These are phyloP conservation scores for Euproctis similis DNA, from an alignment of 2,888 invertebrate genomes.

Conservation along the genomic window DNA sequence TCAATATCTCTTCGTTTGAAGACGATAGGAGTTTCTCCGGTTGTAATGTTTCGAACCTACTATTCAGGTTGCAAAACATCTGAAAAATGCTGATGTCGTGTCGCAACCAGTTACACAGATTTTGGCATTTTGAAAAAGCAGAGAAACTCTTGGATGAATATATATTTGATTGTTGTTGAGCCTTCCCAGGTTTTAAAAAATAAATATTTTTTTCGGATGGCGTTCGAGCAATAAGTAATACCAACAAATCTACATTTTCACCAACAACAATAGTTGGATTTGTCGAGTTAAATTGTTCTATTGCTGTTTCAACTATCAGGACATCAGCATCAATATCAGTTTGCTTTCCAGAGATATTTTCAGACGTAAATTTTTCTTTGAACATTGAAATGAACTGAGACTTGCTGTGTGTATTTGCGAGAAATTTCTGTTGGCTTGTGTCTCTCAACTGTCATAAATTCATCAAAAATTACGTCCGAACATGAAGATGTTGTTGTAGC, in stretches of 20 bases:
- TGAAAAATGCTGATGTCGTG: neutral
- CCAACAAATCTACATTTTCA: slow-evolving; percentile 10
- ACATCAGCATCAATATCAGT: slow-evolving; percentile 40
- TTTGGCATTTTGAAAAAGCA: slow-evolving; percentile 4
- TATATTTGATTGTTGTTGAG: slow-evolving; percentile 12
- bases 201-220: slow-evolving; percentile 14
- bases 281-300: neutral
- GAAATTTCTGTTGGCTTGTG: slow-evolving; percentile 1
- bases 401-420: slow-evolving; percentile 3
- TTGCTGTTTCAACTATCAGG: slow-evolving; percentile 38
- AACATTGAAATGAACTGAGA: slow-evolving; percentile 30
- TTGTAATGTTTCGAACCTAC: too few species aligned
- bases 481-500: neutral
- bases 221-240: slow-evolving; percentile 17
- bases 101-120: slow-evolving; percentile 1
- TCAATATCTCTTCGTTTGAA: too few species aligned
- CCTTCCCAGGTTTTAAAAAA: slow-evolving; percentile 17
- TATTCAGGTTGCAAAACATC: too few species aligned
- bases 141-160: slow-evolving; percentile 18
- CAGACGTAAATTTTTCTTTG: slow-evolving; percentile 32
- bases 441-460: slow-evolving; percentile 4
- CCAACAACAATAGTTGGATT: slow-evolving; percentile 5
- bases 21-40: too few species aligned
- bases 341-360: slow-evolving; percentile 37
- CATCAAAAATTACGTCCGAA: neutral